Evolutionary conservation across 2,888 invertebrate genomes (phyloP).

Genomic region (Athalia circularis): DNA sequence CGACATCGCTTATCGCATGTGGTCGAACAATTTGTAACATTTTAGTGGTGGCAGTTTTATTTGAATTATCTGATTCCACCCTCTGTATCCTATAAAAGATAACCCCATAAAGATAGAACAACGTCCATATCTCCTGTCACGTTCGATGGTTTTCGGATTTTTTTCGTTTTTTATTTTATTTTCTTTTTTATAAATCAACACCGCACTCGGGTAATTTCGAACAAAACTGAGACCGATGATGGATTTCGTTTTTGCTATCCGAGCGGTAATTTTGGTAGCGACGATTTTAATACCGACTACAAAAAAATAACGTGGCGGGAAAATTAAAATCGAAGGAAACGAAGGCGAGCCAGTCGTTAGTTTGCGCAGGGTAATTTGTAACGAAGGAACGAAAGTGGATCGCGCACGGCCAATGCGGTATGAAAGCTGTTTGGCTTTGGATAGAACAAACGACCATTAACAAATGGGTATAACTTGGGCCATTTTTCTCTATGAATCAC

Average conservation of each 20-base stretch:
- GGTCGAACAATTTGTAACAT: slow-evolving; percentile 42
- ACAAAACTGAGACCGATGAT: not conserved
- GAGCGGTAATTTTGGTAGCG: not conserved
- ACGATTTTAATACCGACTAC: not conserved
- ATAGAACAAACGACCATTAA: slow-evolving; percentile 33
- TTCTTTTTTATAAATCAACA: not conserved
- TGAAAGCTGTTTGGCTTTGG: slow-evolving; percentile 20
- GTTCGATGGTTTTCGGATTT: not conserved
- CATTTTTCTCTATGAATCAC: slow-evolving; percentile 40
- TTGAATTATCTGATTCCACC: slow-evolving; percentile 38
- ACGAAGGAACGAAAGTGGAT: not conserved
- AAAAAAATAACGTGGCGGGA: not conserved
- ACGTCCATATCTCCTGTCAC: not conserved
- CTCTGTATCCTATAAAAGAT: slow-evolving; percentile 16
- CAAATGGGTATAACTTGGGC: slow-evolving; percentile 38
- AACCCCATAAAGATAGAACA: slow-evolving; percentile 25
- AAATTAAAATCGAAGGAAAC: not conserved
- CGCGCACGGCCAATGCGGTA: not conserved
- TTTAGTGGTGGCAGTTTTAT: slow-evolving; percentile 43
- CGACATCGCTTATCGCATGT: slow-evolving; percentile 37
- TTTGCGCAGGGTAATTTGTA: not conserved
- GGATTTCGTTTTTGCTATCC: not conserved
- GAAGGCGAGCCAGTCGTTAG: not conserved
- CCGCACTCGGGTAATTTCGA: not conserved
- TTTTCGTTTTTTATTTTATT: not conserved